Base-by-base conservation (phyloP, 35 echinoderm and acorn worm genomes). In the Ophioderma brevispina region DNA sequence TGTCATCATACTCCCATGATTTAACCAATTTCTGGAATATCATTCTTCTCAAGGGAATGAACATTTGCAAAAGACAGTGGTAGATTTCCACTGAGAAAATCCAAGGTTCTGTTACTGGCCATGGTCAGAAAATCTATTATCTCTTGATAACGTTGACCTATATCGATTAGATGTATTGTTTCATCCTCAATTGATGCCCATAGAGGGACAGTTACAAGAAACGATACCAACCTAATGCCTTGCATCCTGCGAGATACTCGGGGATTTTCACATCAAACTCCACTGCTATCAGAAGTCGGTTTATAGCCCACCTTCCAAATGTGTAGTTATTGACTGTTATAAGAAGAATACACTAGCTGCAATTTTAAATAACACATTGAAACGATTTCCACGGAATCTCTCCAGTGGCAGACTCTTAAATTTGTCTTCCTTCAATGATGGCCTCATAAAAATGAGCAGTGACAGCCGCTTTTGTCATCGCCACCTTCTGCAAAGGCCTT, bases 401-500 rank as follows among this genome's bases (percentile, higher is more conserved):
- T 46, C 40, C 25, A 89, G 11, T n/a, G 75, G 75, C 11, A 89
- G 31, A 35, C 23, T 38, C 23, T 55, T 37, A 18, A 87, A 39
- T 59, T 17, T 87, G 55, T 28, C 37, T 55, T 19, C 77, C 36
- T 40, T 82, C 37, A 31, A 50, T 70, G 18, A 84, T 19, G 55
- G 31, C 82, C 1, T 38, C 63, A n/a, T 31, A 43, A 25, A 37
- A 91, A 91, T 17, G 33, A 6, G 18, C 89, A 81, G 78, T 85
- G 64, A 40, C 81, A 84, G 1, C 89, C 81, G 42, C 33, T 40
- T 38, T 91, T 91, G 33, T 91, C 35, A 79, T 86, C 90, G 13
- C 90, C 90, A 40, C 75, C 50, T 25, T 64, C 14, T 37, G 75
- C 19, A 31, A 92, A 10, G 2, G 90, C 89, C 38, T 85, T 92